Conservation (phyloP, 2,113 vertebrate genomes). For the Mastomys natalensis region DNA sequence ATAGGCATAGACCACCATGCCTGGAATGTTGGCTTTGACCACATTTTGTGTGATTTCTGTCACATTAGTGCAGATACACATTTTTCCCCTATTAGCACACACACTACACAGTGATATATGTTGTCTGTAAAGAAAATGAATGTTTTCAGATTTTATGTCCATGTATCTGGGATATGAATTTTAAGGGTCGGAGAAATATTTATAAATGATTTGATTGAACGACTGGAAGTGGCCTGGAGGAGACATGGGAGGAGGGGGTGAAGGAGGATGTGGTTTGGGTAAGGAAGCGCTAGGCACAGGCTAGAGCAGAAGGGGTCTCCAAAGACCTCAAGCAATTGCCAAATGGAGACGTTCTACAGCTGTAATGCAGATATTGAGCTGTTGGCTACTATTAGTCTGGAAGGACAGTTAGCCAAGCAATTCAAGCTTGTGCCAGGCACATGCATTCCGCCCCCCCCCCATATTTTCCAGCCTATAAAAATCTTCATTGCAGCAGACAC, state of each 20-base stretch:
- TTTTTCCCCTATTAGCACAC: background rate
- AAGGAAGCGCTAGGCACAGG: background rate
- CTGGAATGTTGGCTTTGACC: background rate
- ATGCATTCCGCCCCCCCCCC: background rate
- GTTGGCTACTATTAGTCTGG: background rate
- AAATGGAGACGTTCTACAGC: background rate
- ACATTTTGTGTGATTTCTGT: background rate
- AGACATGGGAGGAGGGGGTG: background rate
- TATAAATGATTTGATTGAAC: conserved; percentile 32
- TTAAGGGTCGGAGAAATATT: background rate
- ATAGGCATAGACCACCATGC: background rate
- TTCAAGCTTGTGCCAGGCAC: background rate
- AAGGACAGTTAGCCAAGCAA: background rate
- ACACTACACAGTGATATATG: background rate
- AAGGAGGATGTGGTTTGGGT: background rate
- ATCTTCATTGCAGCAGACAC: background rate
- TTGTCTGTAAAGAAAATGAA: conserved; percentile 23
- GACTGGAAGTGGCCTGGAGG: background rate
- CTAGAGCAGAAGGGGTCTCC: no score
- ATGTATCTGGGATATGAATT: background rate
- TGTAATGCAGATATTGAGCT: background rate
- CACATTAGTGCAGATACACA: background rate
- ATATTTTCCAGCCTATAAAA: background rate
- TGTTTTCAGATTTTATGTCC: conserved; percentile 40
- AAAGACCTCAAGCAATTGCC: conserved; percentile 22